phyloP scores from a whole-genome alignment of 92 coral and sea anemone species.

The Bergia sp. region DNA sequence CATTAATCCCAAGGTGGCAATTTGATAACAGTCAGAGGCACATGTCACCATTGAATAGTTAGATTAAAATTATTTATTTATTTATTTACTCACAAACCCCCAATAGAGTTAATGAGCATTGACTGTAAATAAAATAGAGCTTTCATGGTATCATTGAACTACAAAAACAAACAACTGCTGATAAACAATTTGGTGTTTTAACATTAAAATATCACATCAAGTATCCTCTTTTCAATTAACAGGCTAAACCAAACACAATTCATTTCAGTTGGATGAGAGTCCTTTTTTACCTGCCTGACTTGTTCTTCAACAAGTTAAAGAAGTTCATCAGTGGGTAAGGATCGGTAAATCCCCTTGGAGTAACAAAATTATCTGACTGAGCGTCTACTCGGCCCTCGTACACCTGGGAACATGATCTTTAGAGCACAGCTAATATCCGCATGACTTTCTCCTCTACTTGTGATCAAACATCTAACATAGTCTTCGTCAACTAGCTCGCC shows the following conservation, averaged over 20 bases:
- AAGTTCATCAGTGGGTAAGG: conserved; percentile 17
- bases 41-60: no score
- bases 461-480: background rate
- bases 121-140: no score
- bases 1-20: no score
- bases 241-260: background rate
- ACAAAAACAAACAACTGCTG: no score
- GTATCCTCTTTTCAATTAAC: background rate
- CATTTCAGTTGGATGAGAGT: background rate
- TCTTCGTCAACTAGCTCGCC: background rate
- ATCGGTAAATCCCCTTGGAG: background rate
- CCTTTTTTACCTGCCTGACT: conserved; percentile 9
- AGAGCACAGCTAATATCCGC: background rate
- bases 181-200: background rate
- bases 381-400: conserved; percentile 9
- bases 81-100: no score
- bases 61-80: no score
- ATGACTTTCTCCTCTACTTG: background rate
- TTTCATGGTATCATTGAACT: no score
- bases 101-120: no score
- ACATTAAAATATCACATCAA: background rate
- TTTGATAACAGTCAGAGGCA: no score
- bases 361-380: conserved; percentile 1
- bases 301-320: conserved; percentile 11
- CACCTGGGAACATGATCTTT: conserved; percentile 8